A percentile compares a stretch with the other conserved stretches of the same genome.
phyloP scores from a whole-genome alignment of 1,140 invertebrate species.

The Hylyphantes graminicola region DNA sequence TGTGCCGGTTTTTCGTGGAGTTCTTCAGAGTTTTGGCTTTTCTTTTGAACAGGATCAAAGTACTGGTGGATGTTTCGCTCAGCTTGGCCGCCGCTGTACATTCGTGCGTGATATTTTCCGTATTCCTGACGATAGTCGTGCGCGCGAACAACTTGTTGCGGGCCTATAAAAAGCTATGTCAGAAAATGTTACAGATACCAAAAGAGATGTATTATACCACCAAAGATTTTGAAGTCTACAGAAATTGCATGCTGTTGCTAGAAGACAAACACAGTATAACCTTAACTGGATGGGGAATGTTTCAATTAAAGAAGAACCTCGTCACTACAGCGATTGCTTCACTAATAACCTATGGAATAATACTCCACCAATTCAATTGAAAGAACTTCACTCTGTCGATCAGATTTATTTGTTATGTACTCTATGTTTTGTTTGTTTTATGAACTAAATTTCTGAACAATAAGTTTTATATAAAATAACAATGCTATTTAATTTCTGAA shows the following conservation, averaged over 20 bases:
- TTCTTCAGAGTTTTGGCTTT: conserved; percentile 12
- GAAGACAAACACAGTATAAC: not conserved
- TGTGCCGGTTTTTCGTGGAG: not conserved
- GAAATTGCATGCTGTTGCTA: not conserved
- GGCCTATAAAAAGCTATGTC: not conserved
- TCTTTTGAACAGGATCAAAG: not conserved
- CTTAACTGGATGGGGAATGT: conserved; percentile 4
- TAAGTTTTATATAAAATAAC: too few relatives aligned
- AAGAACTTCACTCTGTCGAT: too few relatives aligned
- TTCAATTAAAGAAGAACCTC: not conserved
- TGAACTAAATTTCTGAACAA: too few relatives aligned
- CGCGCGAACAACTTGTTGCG: not conserved
- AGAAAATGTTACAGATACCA: not conserved
- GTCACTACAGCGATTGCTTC: not conserved
- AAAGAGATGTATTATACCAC: not conserved
- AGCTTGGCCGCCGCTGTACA: not conserved
- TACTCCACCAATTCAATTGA: conserved; percentile 1
- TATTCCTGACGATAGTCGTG: not conserved
- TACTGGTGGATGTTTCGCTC: not conserved
- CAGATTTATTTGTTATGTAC: too few relatives aligned
- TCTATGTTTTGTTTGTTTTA: too few relatives aligned
- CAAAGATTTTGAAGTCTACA: not conserved
- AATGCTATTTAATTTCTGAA: too few relatives aligned
- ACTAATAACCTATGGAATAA: not conserved
- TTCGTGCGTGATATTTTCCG: not conserved